These are phyloP conservation scores for Thalassophryne amazonica DNA, from an alignment of 2,797 vertebrate genomes.

Conservation along the genomic window DNA sequence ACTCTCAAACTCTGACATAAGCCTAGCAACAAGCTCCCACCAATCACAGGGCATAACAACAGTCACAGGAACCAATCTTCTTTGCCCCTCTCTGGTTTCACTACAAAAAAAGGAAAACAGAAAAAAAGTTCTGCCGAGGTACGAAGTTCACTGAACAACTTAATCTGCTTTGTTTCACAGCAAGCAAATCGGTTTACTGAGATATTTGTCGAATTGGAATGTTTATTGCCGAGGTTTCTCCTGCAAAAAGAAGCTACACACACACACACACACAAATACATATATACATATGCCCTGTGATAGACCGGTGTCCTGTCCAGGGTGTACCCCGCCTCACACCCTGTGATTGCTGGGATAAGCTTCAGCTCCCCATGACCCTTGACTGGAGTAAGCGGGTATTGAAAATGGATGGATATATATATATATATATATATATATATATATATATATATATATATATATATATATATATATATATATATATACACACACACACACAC, in stretches of 20 bases:
- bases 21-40: constrained; percentile 88
- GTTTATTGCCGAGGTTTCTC: constrained; percentile 31
- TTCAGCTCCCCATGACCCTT: too few relatives aligned
- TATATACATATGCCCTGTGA: too few relatives aligned
- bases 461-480: too few relatives aligned
- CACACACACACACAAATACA: constrained; percentile 48
- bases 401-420: too few relatives aligned
- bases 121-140: constrained; percentile 64
- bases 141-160: constrained; percentile 67
- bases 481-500: too few relatives aligned
- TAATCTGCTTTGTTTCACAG: constrained; percentile 42
- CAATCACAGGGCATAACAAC: constrained; percentile 84
- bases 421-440: too few relatives aligned
- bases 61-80: constrained; percentile 78
- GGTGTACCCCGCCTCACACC: too few relatives aligned
- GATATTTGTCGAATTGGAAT: constrained; percentile 14
- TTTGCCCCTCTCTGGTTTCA: constrained; percentile 60
- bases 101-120: constrained; percentile 7
- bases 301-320: too few relatives aligned
- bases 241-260: constrained; percentile 21
- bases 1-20: constrained; percentile 77
- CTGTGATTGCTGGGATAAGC: too few relatives aligned
- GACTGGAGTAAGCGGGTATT: too few relatives aligned
- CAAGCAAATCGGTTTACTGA: constrained; percentile 29
- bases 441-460: too few relatives aligned